A percentile compares a stretch with the other conserved stretches of the same genome.
These are phyloP conservation scores for Poeciliopsis retropinna DNA, from an alignment of 2,113 vertebrate species.

Conservation along the genomic window DNA sequence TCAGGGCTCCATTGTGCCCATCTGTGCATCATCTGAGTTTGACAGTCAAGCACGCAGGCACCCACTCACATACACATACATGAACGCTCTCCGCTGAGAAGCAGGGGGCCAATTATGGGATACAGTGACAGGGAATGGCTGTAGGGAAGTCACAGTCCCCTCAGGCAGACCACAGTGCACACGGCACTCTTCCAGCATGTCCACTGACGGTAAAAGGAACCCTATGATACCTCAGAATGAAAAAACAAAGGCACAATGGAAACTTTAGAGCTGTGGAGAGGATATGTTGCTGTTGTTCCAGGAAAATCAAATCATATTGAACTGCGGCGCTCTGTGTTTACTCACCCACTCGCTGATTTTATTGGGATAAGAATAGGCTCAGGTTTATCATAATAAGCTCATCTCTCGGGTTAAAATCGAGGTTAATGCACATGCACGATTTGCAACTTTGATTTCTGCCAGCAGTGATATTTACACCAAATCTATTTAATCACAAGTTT, in stretches of 20 bases:
- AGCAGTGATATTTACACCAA: not conserved
- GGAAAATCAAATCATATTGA: conserved; percentile 59
- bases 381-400: conserved; percentile 24
- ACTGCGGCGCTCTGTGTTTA: conserved; percentile 38
- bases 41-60: conserved; percentile 46
- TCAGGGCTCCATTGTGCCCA: conserved; percentile 43
- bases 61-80: conserved; percentile 30
- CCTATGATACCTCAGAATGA: conserved; percentile 31
- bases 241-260: conserved; percentile 45
- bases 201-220: conserved; percentile 48
- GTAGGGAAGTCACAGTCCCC: conserved; percentile 61
- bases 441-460: not conserved
- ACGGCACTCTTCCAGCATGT: conserved; percentile 42
- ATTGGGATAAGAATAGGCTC: conserved; percentile 44
- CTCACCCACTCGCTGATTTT: conserved; percentile 53
- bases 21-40: conserved; percentile 46
- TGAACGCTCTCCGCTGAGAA: conserved; percentile 37
- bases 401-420: conserved; percentile 11
- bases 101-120: conserved; percentile 73
- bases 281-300: conserved; percentile 39
- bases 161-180: conserved; percentile 47
- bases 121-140: conserved; percentile 66
- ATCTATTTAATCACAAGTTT: not conserved
- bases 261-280: conserved; percentile 48
- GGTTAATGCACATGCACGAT: not conserved